Conservation (phyloP, 37 sponge, comb jelly and placozoan genomes). For the Aplysina aerophoba region DNA sequence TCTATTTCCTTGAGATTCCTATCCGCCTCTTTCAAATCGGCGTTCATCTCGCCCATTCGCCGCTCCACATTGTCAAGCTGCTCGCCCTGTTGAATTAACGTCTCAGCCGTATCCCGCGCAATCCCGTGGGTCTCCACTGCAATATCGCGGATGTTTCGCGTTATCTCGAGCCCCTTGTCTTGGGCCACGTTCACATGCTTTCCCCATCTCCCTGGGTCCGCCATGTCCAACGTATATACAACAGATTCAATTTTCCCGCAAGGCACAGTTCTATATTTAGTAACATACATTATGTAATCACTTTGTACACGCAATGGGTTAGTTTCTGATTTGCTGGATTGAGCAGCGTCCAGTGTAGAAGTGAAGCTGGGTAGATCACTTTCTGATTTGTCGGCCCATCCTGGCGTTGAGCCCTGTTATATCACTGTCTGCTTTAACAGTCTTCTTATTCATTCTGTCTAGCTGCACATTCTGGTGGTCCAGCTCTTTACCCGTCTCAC, state of each 20-base stretch:
- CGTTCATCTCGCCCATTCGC: conserved; percentile 90
- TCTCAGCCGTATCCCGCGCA: conserved; percentile 81
- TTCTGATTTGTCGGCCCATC: conserved; percentile 1
- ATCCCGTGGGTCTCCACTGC: conserved; percentile 85
- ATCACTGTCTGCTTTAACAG: background rate
- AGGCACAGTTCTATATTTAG: conserved; percentile 28
- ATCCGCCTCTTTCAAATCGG: conserved; percentile 89
- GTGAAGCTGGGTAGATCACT: too few relatives aligned
- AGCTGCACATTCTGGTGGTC: conserved; percentile 7
- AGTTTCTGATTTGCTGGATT: background rate
- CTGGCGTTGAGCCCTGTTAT: background rate
- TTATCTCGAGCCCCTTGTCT: conserved; percentile 75
- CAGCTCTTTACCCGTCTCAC: background rate
- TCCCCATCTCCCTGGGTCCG: conserved; percentile 35
- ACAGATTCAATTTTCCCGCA: background rate
- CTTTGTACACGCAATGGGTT: background rate
- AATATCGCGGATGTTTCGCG: conserved; percentile 71
- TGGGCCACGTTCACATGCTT: conserved; percentile 79
- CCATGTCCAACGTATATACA: too few relatives aligned
- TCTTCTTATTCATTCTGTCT: background rate
- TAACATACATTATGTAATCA: background rate
- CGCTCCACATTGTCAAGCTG: conserved; percentile 93
- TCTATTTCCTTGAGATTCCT: conserved; percentile 85
- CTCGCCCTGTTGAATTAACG: conserved; percentile 92
- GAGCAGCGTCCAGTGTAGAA: too few relatives aligned